Base-by-base conservation (phyloP, 2,797 vertebrate genomes). In the Macrochelys suwanniensis region DNA sequence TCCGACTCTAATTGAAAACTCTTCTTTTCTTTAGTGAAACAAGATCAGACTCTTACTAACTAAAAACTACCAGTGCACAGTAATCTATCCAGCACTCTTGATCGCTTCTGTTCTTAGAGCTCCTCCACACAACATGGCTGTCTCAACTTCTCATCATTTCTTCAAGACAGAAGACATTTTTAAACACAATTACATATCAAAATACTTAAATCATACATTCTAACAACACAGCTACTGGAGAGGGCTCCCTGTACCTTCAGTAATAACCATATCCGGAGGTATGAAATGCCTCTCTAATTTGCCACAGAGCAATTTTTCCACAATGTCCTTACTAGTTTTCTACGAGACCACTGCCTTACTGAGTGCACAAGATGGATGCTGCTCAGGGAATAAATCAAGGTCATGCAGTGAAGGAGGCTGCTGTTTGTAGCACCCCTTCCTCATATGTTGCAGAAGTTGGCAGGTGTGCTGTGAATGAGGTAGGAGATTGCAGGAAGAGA, bases 1-100 rank as follows among this genome's bases (percentile, higher is more conserved):
- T 28, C 25, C 42, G 6, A 26, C 53, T 94, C 93, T 74, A 54
- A 17, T 51, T 7, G 50, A 96, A 96, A 96, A 89, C 88, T 19
- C 33, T 37, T 92, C 16, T 84, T 54, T 78, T 65, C 91, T 91
- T 94, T 92, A 37, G 85, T 79, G 45, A 92, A 59, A 89, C 25
- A 88, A 94, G 89, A 93, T 94, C 68, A 93, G 87, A 17, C 88
- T 50, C 76, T 81, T 77, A 65, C 37, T 85, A 78, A 61, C 49
- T 95, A 80, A 78, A 80, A 88, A 83, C 54, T 92, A 61, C 76
- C 56, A 12, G 16, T 2, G 17, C 17, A 87, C 54, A 86, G 21
- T 61, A 86, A 85, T 25, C 89, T 87, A 89, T 92, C 2, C 16
- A 79, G 71, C 61, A 56, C 26, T 57, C 84, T 90, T 85, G 12